Percentiles rank a stretch among this genome's conserved stretches.
These are phyloP conservation scores for Meteorus colon DNA, from an alignment of 2,888 invertebrate species.

Conservation along the genomic window DNA sequence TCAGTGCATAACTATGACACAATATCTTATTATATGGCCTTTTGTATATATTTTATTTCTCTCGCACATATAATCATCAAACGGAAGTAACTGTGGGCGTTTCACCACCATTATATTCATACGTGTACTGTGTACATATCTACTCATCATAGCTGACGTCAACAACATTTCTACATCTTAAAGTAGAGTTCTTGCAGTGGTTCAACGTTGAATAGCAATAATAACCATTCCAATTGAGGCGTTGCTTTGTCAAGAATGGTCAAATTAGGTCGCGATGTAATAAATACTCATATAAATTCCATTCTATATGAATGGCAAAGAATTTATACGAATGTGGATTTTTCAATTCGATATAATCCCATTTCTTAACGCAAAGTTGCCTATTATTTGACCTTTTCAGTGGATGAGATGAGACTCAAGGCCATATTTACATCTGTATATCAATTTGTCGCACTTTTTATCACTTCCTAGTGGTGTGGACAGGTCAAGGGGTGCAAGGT, in stretches of 20 bases:
- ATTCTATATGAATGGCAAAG: background rate
- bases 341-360: background rate
- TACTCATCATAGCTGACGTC: constrained; percentile 1
- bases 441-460: background rate
- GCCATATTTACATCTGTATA: background rate
- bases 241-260: constrained; percentile 24
- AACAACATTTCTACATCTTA: constrained; percentile 16
- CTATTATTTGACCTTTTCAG: background rate
- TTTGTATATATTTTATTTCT: background rate
- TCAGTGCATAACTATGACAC: constrained; percentile 17
- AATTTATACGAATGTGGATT: background rate
- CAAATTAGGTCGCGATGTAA: constrained; percentile 17
- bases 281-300: constrained; percentile 1
- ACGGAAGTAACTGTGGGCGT: constrained; percentile 19
- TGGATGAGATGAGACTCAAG: background rate
- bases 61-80: constrained; percentile 1
- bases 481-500: background rate
- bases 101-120: background rate
- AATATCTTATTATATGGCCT: background rate
- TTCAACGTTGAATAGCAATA: constrained; percentile 1
- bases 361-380: too few relatives aligned
- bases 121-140: background rate
- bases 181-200: constrained; percentile 10
- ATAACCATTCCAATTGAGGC: constrained; percentile 21
- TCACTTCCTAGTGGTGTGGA: background rate